A percentile compares a stretch with the other conserved stretches of the same genome.
Evolutionary conservation across 2,888 invertebrate genomes (phyloP).

Genomic region (Yponomeuta sedellus): DNA sequence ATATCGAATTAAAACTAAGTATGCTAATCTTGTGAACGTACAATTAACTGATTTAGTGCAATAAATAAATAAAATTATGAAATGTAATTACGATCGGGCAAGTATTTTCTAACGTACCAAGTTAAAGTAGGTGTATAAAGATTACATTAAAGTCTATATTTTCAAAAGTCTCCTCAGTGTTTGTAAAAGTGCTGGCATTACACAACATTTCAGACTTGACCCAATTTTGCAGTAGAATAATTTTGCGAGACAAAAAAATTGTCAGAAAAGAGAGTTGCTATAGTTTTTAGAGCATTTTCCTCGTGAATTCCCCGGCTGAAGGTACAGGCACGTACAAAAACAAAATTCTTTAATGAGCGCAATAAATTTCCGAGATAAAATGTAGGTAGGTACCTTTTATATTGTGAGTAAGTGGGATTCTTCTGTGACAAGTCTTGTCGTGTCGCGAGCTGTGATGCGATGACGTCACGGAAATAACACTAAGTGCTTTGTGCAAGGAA

Average conservation of each 20-base stretch:
- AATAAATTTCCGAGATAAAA: slow-evolving; percentile 2
- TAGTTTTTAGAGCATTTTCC: not conserved
- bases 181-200: no score
- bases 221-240: not conserved
- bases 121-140: no score
- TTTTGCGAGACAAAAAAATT: not conserved
- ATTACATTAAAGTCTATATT: no score
- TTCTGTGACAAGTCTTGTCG: not conserved
- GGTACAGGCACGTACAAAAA: not conserved
- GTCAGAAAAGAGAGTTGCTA: not conserved
- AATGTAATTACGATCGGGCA: no score
- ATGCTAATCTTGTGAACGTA: no score
- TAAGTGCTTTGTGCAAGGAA: slow-evolving; percentile 1
- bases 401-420: not conserved
- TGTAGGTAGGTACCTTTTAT: not conserved
- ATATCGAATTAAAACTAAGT: no score
- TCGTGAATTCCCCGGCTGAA: not conserved
- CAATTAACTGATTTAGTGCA: no score
- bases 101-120: no score
- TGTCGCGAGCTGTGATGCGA: not conserved
- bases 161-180: no score
- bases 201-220: not conserved
- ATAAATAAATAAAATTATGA: no score
- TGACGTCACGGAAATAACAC: slow-evolving; percentile 1
- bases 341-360: slow-evolving; percentile 21